Base-by-base conservation (phyloP, 2,888 invertebrate species). In the Rotaria macrura region DNA sequence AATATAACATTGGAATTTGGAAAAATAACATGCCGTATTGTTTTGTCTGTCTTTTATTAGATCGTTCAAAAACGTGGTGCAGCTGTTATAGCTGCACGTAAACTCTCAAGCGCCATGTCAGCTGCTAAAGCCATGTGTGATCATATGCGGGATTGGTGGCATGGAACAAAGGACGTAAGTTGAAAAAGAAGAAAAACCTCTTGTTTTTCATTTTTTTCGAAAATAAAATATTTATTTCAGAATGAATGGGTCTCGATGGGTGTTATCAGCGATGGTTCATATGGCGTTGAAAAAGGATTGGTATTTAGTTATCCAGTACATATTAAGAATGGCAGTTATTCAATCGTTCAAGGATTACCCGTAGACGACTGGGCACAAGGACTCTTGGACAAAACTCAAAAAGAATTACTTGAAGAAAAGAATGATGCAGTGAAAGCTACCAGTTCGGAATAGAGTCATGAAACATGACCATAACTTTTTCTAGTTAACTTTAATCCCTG, bases 51-150 rank as follows among this genome's bases (percentile, higher is more conserved):
- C 14, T 49, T 49, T 40, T 43, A 23, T 20, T 79, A 79, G 79
- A 79, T 94, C 55, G 96, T 99, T 12, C 99, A 99, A 91, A 97
- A 96, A 90, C 94, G 99, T 88, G 99, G 99, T 74, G 98, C 96
- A 84, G 95, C 96, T 85, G 97, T 99, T 14, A 99, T 99, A 89
- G 94, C 95, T 72, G 97, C 97, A 0, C 94, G 99, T 85, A 97
- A 98, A 92, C 94, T 99, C 93, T 97, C 97, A 0, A 97, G 97
- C 7, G 99, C 99, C 5, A 95, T 99, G 94, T 97, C 97, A 49
- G 99, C 99, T 5, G 98, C 99, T 34, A 99, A 99, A 92, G 98
- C 99, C 47, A 97, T 97, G 49, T 95, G 95, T 88, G 98, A 99
- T 91, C 98, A 99, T 90, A 96, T 99, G 95, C 93, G 93, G 88